A percentile compares a stretch with the other conserved stretches of the same genome.
Evolutionary conservation across 2,797 vertebrate genomes (phyloP).

Genomic region (Anolis apletophallus): DNA sequence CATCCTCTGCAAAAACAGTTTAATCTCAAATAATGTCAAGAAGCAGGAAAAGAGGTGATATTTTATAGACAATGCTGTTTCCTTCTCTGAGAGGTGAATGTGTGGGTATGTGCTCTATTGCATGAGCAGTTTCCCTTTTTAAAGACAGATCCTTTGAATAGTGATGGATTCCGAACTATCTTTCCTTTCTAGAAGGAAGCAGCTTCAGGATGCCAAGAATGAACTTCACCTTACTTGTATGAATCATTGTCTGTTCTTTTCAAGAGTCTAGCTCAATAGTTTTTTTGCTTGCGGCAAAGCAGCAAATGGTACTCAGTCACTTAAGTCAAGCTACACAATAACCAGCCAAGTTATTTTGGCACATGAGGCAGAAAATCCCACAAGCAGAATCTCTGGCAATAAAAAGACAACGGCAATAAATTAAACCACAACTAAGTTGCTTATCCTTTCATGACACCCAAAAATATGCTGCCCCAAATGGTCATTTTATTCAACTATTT

Average conservation of each 20-base stretch:
- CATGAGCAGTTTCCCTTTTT: background rate
- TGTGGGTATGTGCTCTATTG: background rate
- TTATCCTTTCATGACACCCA: background rate
- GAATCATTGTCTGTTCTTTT: background rate
- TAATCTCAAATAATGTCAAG: background rate
- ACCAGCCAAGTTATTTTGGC: background rate
- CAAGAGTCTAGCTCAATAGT: background rate
- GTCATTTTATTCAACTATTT: background rate
- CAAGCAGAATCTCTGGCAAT: background rate
- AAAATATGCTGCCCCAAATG: background rate
- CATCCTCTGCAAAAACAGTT: background rate
- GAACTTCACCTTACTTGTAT: background rate
- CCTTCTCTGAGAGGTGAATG: background rate
- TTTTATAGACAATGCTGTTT: background rate
- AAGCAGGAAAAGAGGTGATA: background rate
- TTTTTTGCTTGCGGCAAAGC: background rate
- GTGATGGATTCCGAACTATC: background rate
- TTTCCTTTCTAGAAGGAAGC: background rate
- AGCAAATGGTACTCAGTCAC: background rate
- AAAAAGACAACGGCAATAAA: background rate
- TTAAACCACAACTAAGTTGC: background rate
- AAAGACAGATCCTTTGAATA: background rate
- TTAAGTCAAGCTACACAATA: background rate
- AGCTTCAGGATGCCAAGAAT: background rate
- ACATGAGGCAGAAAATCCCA: background rate